Percentiles rank a stretch among this genome's conserved stretches.
Conservation (phyloP, 2,113 vertebrate genomes). For the Xyliphius kryptos region DNA sequence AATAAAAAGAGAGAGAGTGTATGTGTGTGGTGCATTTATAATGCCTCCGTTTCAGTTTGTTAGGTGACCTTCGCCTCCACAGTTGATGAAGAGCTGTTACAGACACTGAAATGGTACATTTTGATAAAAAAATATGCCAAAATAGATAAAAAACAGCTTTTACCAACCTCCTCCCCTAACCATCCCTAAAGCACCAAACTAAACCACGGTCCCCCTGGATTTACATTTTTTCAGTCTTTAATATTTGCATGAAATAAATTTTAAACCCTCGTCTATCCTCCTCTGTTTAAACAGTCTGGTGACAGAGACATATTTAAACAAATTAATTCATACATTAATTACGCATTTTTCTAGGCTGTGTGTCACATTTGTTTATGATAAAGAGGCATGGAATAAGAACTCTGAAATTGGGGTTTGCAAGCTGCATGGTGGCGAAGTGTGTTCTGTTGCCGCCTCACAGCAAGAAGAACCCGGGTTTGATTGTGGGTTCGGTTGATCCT, state of each 20-base stretch:
- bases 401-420: too few relatives aligned
- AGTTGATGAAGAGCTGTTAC: neutral
- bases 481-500: too few relatives aligned
- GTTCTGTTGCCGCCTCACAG: too few relatives aligned
- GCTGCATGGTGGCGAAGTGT: too few relatives aligned
- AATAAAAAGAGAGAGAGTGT: too few relatives aligned
- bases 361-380: slow-evolving; percentile 31
- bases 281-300: neutral
- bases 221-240: too few relatives aligned
- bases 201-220: neutral
- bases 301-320: neutral
- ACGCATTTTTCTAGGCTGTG: neutral
- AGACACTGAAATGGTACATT: neutral
- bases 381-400: slow-evolving; percentile 18
- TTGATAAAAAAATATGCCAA: neutral
- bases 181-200: too few relatives aligned
- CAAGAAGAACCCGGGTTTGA: too few relatives aligned
- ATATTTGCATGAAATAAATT: too few relatives aligned
- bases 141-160: slow-evolving; percentile 3
- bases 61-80: slow-evolving; percentile 12
- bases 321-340: slow-evolving; percentile 31
- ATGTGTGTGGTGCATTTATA: too few relatives aligned
- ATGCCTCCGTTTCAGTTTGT: neutral
- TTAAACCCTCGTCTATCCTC: too few relatives aligned
- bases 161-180: too few relatives aligned